Conservation (phyloP, 2,888 invertebrate genomes). For the Ceratothoa steindachneri region DNA sequence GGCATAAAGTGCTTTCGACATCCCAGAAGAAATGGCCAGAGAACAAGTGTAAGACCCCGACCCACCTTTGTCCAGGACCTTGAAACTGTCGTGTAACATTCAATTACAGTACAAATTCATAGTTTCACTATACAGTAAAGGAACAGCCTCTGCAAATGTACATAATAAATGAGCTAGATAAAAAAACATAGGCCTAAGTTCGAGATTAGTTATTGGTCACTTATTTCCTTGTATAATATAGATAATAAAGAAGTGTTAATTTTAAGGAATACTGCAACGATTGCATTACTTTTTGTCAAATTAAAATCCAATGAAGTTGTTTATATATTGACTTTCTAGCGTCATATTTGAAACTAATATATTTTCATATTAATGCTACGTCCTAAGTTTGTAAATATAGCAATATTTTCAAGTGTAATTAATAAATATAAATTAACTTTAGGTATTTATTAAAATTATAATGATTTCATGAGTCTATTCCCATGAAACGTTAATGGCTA, state of each 20-base stretch:
- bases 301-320: no score
- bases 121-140: not conserved
- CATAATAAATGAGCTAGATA: not conserved
- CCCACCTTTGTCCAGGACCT: slow-evolving; percentile 35
- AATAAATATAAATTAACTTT: no score
- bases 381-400: not conserved
- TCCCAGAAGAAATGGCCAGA: slow-evolving; percentile 22
- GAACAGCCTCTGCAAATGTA: not conserved
- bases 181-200: not conserved
- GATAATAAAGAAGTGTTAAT: no score
- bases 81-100: slow-evolving; percentile 30
- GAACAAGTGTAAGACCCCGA: slow-evolving; percentile 28
- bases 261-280: no score
- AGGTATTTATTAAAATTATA: no score
- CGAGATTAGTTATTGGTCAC: not conserved
- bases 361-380: not conserved
- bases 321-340: no score
- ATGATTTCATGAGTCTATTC: no score
- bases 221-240: no score
- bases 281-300: no score
- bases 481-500: no score
- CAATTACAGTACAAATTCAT: slow-evolving; percentile 2
- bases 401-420: not conserved
- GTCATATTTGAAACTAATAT: not conserved
- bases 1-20: slow-evolving; percentile 13